phyloP scores from a whole-genome alignment of 2,888 invertebrate species.

The Aphodius sticticus region DNA sequence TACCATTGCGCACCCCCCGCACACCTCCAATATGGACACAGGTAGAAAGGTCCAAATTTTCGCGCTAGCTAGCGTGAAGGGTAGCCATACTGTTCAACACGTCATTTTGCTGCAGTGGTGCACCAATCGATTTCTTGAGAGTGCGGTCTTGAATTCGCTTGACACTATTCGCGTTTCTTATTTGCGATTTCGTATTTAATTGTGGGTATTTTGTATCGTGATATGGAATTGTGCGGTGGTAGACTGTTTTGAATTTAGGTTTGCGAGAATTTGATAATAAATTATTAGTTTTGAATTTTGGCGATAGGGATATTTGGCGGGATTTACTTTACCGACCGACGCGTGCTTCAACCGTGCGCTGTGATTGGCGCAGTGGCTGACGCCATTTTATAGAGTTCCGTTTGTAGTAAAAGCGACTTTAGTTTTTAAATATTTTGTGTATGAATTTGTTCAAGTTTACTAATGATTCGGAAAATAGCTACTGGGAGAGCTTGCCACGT shows the following conservation, averaged over 20 bases:
- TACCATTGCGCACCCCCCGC: background rate
- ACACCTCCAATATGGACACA: background rate
- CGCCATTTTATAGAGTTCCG: constrained; percentile 58
- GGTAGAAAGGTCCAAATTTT: too few relatives aligned
- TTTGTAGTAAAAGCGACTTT: constrained; percentile 56
- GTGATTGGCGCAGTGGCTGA: constrained; percentile 55
- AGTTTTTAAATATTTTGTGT: constrained; percentile 54
- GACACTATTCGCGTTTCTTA: background rate
- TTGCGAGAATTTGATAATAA: background rate
- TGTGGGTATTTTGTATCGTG: background rate
- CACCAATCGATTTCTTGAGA: background rate
- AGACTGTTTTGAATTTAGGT: background rate
- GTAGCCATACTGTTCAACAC: background rate
- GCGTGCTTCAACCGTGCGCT: constrained; percentile 33
- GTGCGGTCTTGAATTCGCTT: background rate
- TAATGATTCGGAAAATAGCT: constrained; percentile 51
- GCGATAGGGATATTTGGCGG: constrained; percentile 9
- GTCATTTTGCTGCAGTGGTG: constrained; percentile 4
- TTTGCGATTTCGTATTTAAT: background rate
- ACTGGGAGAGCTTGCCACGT: constrained; percentile 47
- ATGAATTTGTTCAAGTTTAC: constrained; percentile 53
- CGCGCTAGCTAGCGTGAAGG: background rate
- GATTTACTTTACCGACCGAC: constrained; percentile 19
- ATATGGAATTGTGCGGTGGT: background rate
- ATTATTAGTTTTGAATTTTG: background rate